phyloP scores from a whole-genome alignment of 2,888 invertebrate genomes.

The Temnothorax unifasciatus region DNA sequence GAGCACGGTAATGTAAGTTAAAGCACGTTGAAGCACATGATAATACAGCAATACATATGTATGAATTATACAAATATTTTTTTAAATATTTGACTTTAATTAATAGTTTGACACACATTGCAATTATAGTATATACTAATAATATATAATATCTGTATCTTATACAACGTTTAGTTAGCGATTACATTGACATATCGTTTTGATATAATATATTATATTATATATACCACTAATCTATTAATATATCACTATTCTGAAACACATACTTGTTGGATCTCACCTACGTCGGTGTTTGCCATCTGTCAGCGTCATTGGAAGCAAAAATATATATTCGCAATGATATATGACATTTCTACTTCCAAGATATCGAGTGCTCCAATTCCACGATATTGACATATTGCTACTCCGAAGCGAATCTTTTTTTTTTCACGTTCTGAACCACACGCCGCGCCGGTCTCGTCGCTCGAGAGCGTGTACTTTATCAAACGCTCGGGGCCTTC shows the following conservation, averaged over 20 bases:
- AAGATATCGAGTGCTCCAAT: conserved; percentile 32
- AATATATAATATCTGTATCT: neutral
- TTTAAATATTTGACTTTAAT: neutral
- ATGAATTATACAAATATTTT: neutral
- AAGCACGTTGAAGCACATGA: neutral
- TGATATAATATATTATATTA: neutral
- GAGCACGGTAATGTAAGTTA: neutral
- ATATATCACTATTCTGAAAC: neutral
- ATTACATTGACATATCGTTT: neutral
- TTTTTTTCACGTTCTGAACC: neutral
- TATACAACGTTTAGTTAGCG: no score
- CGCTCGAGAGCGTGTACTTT: conserved; percentile 61
- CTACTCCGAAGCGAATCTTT: conserved; percentile 25
- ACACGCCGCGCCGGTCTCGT: conserved; percentile 38
- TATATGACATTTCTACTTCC: conserved; percentile 11
- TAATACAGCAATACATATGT: neutral
- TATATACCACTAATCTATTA: neutral
- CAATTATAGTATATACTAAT: neutral
- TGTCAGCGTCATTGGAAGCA: neutral
- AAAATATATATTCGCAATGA: conserved; percentile 14
- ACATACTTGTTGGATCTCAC: neutral
- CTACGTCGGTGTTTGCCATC: neutral
- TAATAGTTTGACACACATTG: neutral
- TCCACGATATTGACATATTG: conserved; percentile 40
- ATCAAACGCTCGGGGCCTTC: conserved; percentile 67